Base-by-base conservation (phyloP, 64 coral and sea anemone genomes). In the Dendronephthya gigantea region DNA sequence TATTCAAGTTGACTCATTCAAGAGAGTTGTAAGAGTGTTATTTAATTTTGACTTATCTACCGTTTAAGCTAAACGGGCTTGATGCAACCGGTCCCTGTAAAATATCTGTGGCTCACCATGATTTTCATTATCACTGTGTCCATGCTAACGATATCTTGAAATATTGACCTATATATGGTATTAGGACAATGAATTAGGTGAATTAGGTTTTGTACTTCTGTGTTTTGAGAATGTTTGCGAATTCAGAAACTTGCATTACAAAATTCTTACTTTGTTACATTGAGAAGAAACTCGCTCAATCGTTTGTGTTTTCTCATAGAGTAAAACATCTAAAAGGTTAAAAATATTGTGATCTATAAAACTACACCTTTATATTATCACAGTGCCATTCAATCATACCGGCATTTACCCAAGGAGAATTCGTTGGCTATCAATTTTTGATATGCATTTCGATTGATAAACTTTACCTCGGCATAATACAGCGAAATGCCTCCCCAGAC, bases 71-170 rank as follows among this genome's bases (percentile, higher is more conserved):
- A n/a, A n/a, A n/a, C n/a, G n/a, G n/a, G n/a, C n/a, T n/a, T n/a
- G n/a, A n/a, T n/a, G n/a, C n/a, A n/a, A n/a, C 13, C 12, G 22
- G 22, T 74, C 15, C 2, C 33, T 23, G 52, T 40, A 4, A 35
- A 86, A 9, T 27, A 23, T 25, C 65, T 23, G 22, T 27, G 38
- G 0, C 15, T 79, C 83, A 98, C 95, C 95, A 98, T 98, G 43
- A 98, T 98, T 82, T 98, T 98, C 95, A 98, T 98, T 43, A 98
- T 98, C 2, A 98, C 95, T 37, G 92, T 98, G 81, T 98, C 95
- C 95, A 98, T 98, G 48, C 95, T 98, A 32, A 98, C 92, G 84
- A 98, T 98, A 86, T 98, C 95, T 85, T 98, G 95, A 87, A 98
- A 98, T 74, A 98, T 98, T 12, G 95, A 98, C 56, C 95, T 98